These are phyloP conservation scores for Chrysochloris asiatica DNA, from an alignment of 2,113 vertebrate genomes.

Conservation along the genomic window DNA sequence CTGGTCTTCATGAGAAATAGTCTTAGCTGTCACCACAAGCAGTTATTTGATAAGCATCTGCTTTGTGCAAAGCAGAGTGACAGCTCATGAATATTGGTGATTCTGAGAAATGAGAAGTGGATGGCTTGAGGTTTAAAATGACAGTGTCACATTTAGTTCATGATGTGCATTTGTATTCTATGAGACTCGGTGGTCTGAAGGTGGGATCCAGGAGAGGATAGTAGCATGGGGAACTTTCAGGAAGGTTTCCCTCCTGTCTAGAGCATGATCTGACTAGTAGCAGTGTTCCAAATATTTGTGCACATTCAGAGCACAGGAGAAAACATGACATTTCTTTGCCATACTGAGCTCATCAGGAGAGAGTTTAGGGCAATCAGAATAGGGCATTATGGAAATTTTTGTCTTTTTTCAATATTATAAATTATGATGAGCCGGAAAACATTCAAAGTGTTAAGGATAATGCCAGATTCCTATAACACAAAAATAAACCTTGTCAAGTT, in stretches of 20 bases:
- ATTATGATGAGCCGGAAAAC: slow-evolving; percentile 26
- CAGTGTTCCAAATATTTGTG: background rate
- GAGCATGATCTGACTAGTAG: background rate
- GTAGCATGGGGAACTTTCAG: background rate
- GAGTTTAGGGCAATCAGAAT: background rate
- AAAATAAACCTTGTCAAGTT: slow-evolving; percentile 17
- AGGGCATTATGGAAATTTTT: background rate
- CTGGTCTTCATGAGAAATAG: background rate
- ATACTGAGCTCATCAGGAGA: background rate
- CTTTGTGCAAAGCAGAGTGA: background rate
- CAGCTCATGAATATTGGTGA: background rate
- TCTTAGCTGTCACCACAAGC: background rate
- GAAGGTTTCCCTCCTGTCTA: background rate
- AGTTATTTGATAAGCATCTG: background rate
- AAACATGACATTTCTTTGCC: background rate
- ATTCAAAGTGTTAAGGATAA: background rate
- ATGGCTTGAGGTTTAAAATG: background rate
- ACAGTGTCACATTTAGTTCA: background rate
- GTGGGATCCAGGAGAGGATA: background rate
- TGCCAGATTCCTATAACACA: background rate
- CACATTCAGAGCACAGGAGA: background rate
- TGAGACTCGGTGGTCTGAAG: background rate
- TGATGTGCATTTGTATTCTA: background rate
- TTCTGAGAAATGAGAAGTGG: background rate
- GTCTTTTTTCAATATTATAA: background rate